Base-by-base conservation (phyloP, 2,113 vertebrate genomes). In the Anhinga rufa region DNA sequence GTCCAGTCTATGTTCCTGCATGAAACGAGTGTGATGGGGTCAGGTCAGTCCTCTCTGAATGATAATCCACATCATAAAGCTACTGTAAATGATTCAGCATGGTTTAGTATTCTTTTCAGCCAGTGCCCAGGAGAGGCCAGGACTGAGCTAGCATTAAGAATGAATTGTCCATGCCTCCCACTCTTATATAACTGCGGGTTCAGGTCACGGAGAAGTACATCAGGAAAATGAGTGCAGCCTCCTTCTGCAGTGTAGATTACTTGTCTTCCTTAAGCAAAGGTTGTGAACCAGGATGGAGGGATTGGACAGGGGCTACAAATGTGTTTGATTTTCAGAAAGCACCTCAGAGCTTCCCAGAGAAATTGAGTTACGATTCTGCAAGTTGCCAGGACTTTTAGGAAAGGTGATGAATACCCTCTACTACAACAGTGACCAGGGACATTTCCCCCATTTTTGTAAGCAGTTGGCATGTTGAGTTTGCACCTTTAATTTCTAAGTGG, bases 71-170 rank as follows among this genome's bases (percentile, higher is more conserved):
- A 92, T 95, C 91, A 65, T 92, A 95, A 96, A 97, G 89, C 76
- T 71, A 70, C 93, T 79, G 77, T 92, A 83, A 93, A 85, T 93
- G 94, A 96, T 92, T 97, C 95, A 95, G 52, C 81, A 60, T 70
- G 71, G 79, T 89, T 97, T 95, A 80, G 71, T 96, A 95, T 97
- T 96, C 93, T 97, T 97, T 96, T 97, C 98, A 77, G 94, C 88
- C 88, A 93, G 79, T 93, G 96, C 95, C 97, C 97, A 97, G 93
- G 96, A 97, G 96, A 96, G 97, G 95, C 97, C 93, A 86, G 94
- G 92, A 84, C 92, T 91, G 96, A 98, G 95, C 96, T 91, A 96
- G 93, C 86, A 58, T 52, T 82, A 87, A 83, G 90, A 77, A 55
- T 76, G 91, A 96, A 88, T 93, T 88, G 93, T 81, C 61, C 83